Base-by-base conservation (phyloP, 2,888 invertebrate genomes). In the Drosophila setosimentum region DNA sequence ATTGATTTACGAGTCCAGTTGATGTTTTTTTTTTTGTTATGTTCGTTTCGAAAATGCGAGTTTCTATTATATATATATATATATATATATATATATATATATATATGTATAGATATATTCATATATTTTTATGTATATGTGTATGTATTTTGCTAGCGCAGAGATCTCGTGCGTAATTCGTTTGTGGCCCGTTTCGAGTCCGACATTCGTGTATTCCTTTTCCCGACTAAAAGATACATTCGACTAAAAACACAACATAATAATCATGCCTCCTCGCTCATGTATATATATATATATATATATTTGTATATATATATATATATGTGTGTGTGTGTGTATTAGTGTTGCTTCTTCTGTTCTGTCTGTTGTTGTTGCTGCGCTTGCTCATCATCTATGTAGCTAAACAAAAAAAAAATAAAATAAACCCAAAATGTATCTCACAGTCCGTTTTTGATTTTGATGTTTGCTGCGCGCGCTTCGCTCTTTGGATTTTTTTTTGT, bases 181-280 rank as follows among this genome's bases (percentile, higher is more conserved):
- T 71, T 80, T 68, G 50, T 68, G 77, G 59, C 57, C 73, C 76
- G 74, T 68, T 74, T 67, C 69, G 75, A 73, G 63, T 82, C 81
- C 78, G 78, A 68, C 78, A 74, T 82, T 87, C 87, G 87, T 83
- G 82, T 90, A 84, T 90, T 89, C 87, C 87, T 90, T 87, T 84
- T 87, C 73, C 85, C 78, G 83, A 87, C 90, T 89, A 75, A 87
- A 90, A 84, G 90, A 87, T 80, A 89, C 90, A 88, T 83, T 80
- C 82, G 87, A 86, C 87, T 83, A 83, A 86, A 83, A 83, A 83
- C 84, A 86, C 79, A 87, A 86, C 83, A 86, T 80, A 78, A 86
- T 81, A 78, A 78, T 73, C 76, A 76, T 73, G 73, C 76, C 72
- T 74, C 72, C 68, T 76, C 70, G 54, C 55, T 77, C 70, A 40